A percentile compares a stretch with the other conserved stretches of the same genome.
These are phyloP conservation scores for Strix occidentalis DNA, from an alignment of 2,797 vertebrate species.

Conservation along the genomic window DNA sequence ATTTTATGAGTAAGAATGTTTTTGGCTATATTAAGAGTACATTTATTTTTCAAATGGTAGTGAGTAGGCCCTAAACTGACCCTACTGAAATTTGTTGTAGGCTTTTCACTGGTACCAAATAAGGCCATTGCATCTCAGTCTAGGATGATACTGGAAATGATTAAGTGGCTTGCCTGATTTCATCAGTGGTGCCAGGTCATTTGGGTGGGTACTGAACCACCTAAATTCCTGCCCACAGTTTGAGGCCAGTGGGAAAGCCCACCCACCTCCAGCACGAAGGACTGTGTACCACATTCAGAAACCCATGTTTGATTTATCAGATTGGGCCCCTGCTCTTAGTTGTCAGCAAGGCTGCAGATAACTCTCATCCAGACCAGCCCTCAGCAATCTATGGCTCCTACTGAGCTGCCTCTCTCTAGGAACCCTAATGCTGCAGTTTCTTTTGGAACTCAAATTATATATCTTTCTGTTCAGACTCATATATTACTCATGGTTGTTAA, in stretches of 20 bases:
- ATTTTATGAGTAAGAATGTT: constrained; percentile 94
- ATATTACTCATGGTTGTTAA: constrained; percentile 62
- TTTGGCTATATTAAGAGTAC: constrained; percentile 57
- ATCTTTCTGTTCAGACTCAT: constrained; percentile 55
- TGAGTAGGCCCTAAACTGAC: neutral
- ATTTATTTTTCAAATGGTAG: constrained; percentile 42
- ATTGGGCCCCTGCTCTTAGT: neutral
- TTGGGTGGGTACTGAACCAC: neutral
- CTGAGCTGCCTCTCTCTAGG: constrained; percentile 13
- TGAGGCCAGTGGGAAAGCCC: neutral
- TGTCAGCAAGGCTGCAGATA: neutral
- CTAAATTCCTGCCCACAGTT: neutral
- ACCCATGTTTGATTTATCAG: neutral
- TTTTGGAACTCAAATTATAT: constrained; percentile 43
- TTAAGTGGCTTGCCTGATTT: neutral
- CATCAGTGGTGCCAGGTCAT: neutral
- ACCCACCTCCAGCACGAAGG: neutral
- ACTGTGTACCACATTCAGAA: neutral
- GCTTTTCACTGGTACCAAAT: neutral
- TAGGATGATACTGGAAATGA: neutral
- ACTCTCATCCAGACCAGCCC: neutral
- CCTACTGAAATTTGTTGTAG: constrained; percentile 7
- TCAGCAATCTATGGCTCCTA: neutral
- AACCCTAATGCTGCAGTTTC: neutral
- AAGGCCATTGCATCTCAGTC: neutral